Base-by-base conservation (phyloP, 2,797 vertebrate genomes). In the Sphenopsis melanotis region DNA sequence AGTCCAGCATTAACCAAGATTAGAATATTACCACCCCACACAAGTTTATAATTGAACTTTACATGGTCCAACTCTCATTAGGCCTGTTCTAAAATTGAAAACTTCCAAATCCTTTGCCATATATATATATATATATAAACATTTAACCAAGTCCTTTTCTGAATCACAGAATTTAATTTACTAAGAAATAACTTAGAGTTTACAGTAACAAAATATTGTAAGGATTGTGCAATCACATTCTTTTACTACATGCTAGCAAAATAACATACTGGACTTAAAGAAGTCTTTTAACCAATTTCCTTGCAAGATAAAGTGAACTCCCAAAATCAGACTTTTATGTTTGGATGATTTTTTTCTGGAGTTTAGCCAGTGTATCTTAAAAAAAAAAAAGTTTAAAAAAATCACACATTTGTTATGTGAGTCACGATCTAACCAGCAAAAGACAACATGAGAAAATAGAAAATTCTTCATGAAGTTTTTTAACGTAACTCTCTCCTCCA, bases 321-420 rank as follows among this genome's bases (percentile, higher is more conserved):
- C 47, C 37, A n/a, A 86, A 93, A 30, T 17, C 66, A 82, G 70
- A 22, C n/a, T 82, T 83, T 90, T 46, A 72, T 86, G 63, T 69
- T 41, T 79, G 56, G 59, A 92, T 95, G 44, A 83, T 34, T 79
- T 91, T 86, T 86, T 90, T 64, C 85, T 95, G 95, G 91, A 90
- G 59, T 88, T 84, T 66, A 91, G 93, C 83, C 84, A 95, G 83
- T 53, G 42, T 41, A 44, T 66, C n/a, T 90, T 46, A 24, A 90
- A 72, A 76, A 60, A 76, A 60, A 59, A 77, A 47, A 36, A 32
- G 42, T 42, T 37, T 15, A 21, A 39, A 49, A 82, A 59, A 59
- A 60, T 64, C 92, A 93, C 93, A 94, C 83, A 68, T 95, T 92
- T 93, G 72, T 94, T 93, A 94, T 79, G 89, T 94, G 93, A 96